Evolutionary conservation across 2,888 invertebrate species (phyloP).

Genomic region (Lepidochitona cinerea): DNA sequence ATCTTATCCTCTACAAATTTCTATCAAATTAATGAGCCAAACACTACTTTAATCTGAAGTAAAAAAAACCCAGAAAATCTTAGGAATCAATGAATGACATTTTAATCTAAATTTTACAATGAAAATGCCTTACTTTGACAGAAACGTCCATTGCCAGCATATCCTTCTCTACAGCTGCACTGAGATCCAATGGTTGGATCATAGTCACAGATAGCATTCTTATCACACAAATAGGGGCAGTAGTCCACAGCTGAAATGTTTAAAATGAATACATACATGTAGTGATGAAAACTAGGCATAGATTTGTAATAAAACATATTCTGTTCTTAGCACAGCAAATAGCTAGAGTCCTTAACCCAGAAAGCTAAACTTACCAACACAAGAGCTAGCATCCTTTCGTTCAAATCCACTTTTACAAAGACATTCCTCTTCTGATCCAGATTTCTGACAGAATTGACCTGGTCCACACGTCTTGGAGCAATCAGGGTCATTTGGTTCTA

Average conservation of each 20-base stretch:
- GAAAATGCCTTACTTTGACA: slow-evolving; percentile 4
- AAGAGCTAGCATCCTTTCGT: not conserved
- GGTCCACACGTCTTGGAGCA: not conserved
- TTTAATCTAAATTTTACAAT: no score
- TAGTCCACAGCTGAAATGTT: not conserved
- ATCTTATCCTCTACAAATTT: no score
- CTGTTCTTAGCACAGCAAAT: no score
- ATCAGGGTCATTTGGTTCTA: not conserved
- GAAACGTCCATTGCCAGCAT: slow-evolving; percentile 12
- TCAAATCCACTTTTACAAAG: not conserved
- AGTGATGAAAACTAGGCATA: no score
- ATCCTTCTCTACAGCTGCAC: slow-evolving; percentile 30
- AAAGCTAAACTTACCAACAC: not conserved
- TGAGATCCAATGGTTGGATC: slow-evolving; percentile 18
- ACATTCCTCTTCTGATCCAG: not conserved
- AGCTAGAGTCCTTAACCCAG: no score
- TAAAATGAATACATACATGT: no score
- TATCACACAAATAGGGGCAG: not conserved
- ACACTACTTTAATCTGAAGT: no score
- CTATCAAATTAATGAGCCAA: no score
- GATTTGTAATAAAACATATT: no score
- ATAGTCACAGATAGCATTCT: slow-evolving; percentile 26
- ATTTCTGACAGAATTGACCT: not conserved
- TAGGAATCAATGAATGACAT: no score
- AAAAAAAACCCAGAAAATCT: no score